Evolutionary conservation across 2,113 vertebrate genomes (phyloP), one percentile per base, ranked within the genome.

Genomic region (Paradoxurus hermaphroditus): DNA sequence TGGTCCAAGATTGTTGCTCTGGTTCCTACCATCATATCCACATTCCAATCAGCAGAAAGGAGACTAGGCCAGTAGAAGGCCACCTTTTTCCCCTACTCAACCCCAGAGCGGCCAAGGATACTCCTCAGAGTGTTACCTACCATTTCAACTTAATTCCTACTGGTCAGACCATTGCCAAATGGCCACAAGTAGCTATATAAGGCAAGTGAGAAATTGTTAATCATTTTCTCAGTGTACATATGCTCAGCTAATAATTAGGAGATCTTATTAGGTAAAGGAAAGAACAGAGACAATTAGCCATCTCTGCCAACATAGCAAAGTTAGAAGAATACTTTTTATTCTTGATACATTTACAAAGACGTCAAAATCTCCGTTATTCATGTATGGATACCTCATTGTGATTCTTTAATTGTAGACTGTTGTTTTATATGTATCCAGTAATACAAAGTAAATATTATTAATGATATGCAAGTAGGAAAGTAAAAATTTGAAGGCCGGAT

Each of bases 401-500:
- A 73, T 85, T 44, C 49, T 87, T 63, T 63, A 86, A 62, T 77
- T 83, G 21, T 53, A 93, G 65, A 67, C 41, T 63, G 2, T 89
- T 90, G 34, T 29, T 95, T n/a, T 77, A 2, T 91, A 62, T 78
- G 21, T 77, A 68, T 65, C n/a, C 12, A 84, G 41, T 93, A 87
- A 72, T 93, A 59, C 19, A 78, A 94, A 89, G 49, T 31, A 36
- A 87, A 18, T 68, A 77, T 79, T 89, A 63, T 53, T 94, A 91
- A 68, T 93, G 81, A 36, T 67, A 36, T 18, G 0, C 41, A 97
- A 36, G 86, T 90, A 90, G 44, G 72, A 72, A 96, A 88, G 53
- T 34, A 84, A 91, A 87, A 56, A 39, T 84, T 94, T 95, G n/a
- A 85, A 94, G 95, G 39, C 49, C 83, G 95, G 78, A 79, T 89